These are phyloP conservation scores for Pseudochromis fuscus DNA, from an alignment of 2,797 vertebrate genomes.

Conservation along the genomic window DNA sequence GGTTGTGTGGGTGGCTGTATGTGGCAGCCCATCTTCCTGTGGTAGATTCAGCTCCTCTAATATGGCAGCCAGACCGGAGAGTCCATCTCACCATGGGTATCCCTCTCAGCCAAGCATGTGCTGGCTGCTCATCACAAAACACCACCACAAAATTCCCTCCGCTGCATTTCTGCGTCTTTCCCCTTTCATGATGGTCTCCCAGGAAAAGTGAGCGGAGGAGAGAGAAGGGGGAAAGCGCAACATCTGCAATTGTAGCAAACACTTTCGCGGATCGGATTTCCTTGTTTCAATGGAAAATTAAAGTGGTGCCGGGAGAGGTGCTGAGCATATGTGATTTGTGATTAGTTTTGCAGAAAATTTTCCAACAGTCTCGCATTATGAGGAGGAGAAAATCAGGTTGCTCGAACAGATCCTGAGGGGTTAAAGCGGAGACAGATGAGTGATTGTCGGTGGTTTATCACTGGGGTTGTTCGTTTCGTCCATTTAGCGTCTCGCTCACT, in stretches of 20 bases:
- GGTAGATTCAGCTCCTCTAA: conserved; percentile 38
- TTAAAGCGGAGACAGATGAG: conserved; percentile 70
- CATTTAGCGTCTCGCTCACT: conserved; percentile 47
- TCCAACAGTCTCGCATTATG: conserved; percentile 70
- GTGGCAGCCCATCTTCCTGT: conserved; percentile 38
- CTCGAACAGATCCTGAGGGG: conserved; percentile 67
- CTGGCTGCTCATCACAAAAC: conserved; percentile 63
- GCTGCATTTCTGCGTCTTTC: conserved; percentile 43
- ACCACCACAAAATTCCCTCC: conserved; percentile 56
- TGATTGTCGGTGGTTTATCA: conserved; percentile 66
- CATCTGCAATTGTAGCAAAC: conserved; percentile 83
- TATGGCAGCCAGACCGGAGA: conserved; percentile 42
- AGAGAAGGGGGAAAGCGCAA: conserved; percentile 49
- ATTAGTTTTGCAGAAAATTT: conserved; percentile 84
- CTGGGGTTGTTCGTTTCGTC: conserved; percentile 42
- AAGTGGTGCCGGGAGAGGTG: conserved; percentile 72
- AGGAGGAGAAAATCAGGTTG: conserved; percentile 69
- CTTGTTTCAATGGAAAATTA: conserved; percentile 82
- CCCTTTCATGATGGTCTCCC: conserved; percentile 55
- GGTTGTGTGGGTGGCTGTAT: conserved; percentile 52
- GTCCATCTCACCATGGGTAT: conserved; percentile 46
- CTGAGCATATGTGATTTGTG: conserved; percentile 73
- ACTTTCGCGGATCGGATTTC: conserved; percentile 78
- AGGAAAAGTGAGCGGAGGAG: conserved; percentile 57
- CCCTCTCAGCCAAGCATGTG: conserved; percentile 59